Evolutionary conservation across 2,113 vertebrate species (phyloP).

Genomic region (Columba janthina): DNA sequence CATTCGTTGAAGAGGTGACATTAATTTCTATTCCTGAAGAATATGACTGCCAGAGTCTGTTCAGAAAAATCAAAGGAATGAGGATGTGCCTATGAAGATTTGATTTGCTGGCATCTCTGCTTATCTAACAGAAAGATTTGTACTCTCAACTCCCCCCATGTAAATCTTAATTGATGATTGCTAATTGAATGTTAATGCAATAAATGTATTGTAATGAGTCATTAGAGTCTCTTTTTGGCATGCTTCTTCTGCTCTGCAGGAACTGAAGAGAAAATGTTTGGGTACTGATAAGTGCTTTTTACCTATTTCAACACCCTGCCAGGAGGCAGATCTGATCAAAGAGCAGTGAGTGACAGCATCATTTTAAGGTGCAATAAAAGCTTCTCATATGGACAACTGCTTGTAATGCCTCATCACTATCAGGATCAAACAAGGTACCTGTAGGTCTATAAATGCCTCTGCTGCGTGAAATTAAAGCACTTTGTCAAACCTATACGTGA

Average conservation of each 20-base stretch:
- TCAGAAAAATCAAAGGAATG: slow-evolving; percentile 12
- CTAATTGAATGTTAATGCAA: slow-evolving; percentile 12
- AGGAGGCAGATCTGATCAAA: slow-evolving; percentile 30
- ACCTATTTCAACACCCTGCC: not conserved
- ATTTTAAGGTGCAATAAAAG: not conserved
- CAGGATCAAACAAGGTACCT: not conserved
- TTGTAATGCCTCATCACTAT: not conserved
- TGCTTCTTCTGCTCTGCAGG: not conserved
- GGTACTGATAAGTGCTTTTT: not conserved
- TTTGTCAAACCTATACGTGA: not conserved
- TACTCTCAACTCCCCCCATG: not conserved
- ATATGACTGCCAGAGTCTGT: not conserved
- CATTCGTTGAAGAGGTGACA: not conserved
- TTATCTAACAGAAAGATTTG: not conserved
- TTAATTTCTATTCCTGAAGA: not conserved
- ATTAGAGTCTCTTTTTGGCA: not conserved
- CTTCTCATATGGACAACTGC: not conserved
- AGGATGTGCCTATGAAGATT: not conserved
- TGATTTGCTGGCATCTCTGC: not conserved
- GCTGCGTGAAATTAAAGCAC: not conserved
- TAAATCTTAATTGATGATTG: not conserved
- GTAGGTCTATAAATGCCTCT: not conserved
- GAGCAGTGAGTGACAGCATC: not conserved
- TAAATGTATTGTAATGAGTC: not conserved
- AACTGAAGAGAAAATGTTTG: not conserved